phyloP scores from a whole-genome alignment of 2,888 invertebrate species.

The Tetrapedia diversipes region DNA sequence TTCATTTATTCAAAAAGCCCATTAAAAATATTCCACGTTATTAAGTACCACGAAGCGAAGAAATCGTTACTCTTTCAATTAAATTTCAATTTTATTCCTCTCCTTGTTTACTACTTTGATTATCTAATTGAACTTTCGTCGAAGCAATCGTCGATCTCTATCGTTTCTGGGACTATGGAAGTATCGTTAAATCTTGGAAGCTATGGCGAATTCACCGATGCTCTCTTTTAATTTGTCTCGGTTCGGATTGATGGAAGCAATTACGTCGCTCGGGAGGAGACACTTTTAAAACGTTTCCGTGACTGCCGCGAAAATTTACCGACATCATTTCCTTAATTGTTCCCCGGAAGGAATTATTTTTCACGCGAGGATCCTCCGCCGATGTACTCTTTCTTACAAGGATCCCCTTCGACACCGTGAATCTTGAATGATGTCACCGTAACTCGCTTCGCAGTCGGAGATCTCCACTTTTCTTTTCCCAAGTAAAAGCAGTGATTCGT shows the following conservation, averaged over 20 bases:
- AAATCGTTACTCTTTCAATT: too few species aligned
- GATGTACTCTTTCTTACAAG: conserved; percentile 36
- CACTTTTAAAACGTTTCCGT: conserved; percentile 71
- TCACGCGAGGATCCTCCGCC: conserved; percentile 56
- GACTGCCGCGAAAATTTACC: conserved; percentile 76
- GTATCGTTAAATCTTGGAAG: conserved; percentile 63
- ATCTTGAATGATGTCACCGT: conserved; percentile 20
- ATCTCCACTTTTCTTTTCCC: neutral
- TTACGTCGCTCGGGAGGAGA: conserved; percentile 72
- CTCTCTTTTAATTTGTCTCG: conserved; percentile 77
- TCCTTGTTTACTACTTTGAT: neutral
- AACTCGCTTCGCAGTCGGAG: conserved; percentile 4
- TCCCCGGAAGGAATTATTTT: conserved; percentile 74
- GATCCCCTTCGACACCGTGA: conserved; percentile 33
- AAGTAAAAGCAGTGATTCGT: too few species aligned
- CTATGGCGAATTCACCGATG: conserved; percentile 59
- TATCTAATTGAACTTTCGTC: neutral
- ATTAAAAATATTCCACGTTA: too few species aligned
- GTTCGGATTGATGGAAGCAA: conserved; percentile 79
- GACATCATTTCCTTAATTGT: conserved; percentile 79
- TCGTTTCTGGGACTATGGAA: conserved; percentile 57
- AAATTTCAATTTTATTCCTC: neutral
- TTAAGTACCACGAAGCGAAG: too few species aligned
- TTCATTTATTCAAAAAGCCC: too few species aligned
- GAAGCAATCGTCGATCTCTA: neutral